phyloP scores from a whole-genome alignment of 2,888 invertebrate genomes.

The Julus scanicus region DNA sequence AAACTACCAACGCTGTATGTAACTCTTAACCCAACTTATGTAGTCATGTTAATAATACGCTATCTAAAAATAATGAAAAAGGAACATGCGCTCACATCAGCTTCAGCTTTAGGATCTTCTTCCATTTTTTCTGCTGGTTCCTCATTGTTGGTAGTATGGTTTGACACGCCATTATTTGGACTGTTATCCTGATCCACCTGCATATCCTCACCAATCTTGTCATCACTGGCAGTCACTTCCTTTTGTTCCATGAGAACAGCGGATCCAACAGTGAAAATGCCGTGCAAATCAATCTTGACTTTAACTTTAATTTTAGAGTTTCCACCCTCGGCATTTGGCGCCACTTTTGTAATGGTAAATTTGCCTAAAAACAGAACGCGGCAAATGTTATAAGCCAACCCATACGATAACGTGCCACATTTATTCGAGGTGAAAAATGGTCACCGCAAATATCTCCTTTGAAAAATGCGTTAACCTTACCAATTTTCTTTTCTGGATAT shows the following conservation, averaged over 20 bases:
- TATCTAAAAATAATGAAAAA: neutral
- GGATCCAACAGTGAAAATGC: conserved; percentile 86
- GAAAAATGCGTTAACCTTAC: conserved; percentile 69
- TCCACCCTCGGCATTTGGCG: conserved; percentile 87
- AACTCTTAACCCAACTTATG: no score
- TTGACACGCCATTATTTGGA: conserved; percentile 54
- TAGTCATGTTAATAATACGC: neutral
- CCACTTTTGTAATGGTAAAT: conserved; percentile 70
- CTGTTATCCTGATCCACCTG: conserved; percentile 59
- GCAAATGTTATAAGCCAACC: neutral
- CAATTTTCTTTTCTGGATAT: conserved; percentile 81
- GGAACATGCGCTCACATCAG: neutral
- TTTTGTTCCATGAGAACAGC: conserved; percentile 75
- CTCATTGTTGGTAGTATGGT: conserved; percentile 60
- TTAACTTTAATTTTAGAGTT: conserved; percentile 97
- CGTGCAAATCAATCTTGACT: conserved; percentile 92
- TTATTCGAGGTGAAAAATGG: no score
- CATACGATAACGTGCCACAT: no score
- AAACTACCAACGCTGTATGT: neutral
- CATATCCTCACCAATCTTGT: conserved; percentile 60
- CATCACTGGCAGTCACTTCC: conserved; percentile 64
- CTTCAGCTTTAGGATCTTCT: conserved; percentile 1
- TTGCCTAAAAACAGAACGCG: conserved; percentile 62
- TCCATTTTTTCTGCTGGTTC: conserved; percentile 59
- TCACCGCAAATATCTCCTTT: neutral